Evolutionary conservation across 2,888 invertebrate species (phyloP).

Genomic region (Chrysodeixis includens): DNA sequence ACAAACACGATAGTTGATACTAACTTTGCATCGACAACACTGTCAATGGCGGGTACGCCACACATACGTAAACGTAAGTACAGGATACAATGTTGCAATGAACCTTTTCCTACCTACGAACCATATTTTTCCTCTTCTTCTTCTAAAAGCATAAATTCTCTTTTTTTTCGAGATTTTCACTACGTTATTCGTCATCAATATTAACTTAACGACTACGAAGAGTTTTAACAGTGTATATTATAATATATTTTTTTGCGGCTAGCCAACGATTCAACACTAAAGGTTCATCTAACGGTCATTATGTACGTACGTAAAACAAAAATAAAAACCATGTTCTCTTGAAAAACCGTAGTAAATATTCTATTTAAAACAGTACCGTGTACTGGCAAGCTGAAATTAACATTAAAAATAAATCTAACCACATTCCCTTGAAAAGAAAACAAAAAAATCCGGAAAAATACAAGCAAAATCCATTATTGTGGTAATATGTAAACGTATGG

Average conservation of each 20-base stretch:
- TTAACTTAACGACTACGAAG: no score
- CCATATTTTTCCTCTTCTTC: no score
- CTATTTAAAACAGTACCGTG: neutral
- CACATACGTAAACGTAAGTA: no score
- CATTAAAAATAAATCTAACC: neutral
- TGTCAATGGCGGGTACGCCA: no score
- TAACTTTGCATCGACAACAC: neutral
- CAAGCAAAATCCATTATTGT: constrained; percentile 32
- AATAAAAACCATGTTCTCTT: neutral
- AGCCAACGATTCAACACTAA: no score
- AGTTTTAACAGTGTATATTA: no score
- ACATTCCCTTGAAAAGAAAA: neutral
- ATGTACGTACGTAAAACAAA: neutral
- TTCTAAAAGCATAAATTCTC: no score
- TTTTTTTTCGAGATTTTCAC: no score
- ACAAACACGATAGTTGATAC: neutral
- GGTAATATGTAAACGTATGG: constrained; percentile 35
- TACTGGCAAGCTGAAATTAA: neutral
- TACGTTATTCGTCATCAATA: no score
- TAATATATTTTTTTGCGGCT: no score
- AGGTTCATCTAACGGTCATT: no score
- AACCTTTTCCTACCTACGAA: no score
- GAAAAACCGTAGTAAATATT: neutral
- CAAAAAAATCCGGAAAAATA: constrained; percentile 7
- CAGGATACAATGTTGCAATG: neutral